phyloP scores from a whole-genome alignment of 2,113 vertebrate genomes.

The Mustela nigripes region DNA sequence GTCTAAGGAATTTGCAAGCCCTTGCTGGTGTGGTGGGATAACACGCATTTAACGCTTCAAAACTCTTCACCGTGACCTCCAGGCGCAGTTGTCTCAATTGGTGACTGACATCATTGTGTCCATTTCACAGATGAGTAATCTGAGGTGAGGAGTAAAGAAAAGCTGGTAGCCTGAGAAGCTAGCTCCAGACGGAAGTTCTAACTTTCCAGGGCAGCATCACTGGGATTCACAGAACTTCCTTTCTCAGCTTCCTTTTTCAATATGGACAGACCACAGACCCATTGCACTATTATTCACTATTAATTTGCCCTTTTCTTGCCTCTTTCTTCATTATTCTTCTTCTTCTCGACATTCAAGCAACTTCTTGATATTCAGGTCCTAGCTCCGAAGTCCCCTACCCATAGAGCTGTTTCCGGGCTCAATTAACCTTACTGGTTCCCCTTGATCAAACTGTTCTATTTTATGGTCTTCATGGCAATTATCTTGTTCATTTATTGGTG shows the following conservation, averaged over 20 bases:
- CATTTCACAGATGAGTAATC: neutral
- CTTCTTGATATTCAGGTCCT: neutral
- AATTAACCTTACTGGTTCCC: neutral
- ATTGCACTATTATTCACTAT: too few species aligned
- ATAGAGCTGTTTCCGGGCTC: neutral
- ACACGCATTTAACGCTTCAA: neutral
- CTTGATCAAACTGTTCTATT: neutral
- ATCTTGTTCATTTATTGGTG: neutral
- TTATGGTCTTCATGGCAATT: neutral
- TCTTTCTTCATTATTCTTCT: neutral
- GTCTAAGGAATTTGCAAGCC: neutral
- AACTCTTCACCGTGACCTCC: neutral
- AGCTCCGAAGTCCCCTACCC: neutral
- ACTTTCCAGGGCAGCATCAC: neutral
- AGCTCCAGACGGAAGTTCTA: neutral
- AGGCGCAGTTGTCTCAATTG: neutral
- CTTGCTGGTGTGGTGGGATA: neutral
- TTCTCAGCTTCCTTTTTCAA: neutral
- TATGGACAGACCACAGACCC: neutral
- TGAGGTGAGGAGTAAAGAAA: neutral
- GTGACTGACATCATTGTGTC: neutral
- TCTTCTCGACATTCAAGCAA: neutral
- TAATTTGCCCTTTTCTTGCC: neutral
- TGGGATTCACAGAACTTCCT: neutral
- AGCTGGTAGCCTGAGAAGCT: neutral